Evolutionary conservation across 2,888 invertebrate genomes (phyloP), one percentile per base, ranked within the genome.

Genomic region (Charanyca ferruginea): DNA sequence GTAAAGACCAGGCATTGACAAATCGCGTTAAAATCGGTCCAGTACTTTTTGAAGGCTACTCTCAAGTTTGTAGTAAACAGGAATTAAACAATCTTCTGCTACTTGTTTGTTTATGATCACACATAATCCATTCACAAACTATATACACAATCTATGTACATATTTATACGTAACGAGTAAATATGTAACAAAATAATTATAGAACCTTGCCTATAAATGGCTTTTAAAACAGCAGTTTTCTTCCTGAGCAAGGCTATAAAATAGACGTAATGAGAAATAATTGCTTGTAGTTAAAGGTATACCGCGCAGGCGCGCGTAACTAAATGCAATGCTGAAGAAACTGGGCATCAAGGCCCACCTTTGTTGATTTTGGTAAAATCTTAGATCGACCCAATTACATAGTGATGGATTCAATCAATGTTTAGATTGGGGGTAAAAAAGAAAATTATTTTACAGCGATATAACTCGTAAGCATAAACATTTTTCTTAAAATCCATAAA

Each of bases 401-500:
- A 18, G 18, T n/a, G 20, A 41, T n/a, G n/a, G 45, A 22, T 52
- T 32, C 16, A 35, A 20, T 18, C 16, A 52, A 47, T 25, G 32
- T 68, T 48, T 48, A 22, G 38, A 22, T 48, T 18, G 51, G 13
- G 13, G 18, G 45, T 49, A 45, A 63, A 76, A 51, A 16, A 7
- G 20, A 11, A 68, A n/a, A 49, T 44, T 28, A 23, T 54, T 71
- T 23, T n/a, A 35, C 52, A 61, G 28, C 42, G 4, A 8, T 44
- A 44, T 49, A 59, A 59, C 20, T 41, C 5, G n/a, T 35, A 52
- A 59, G 62, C 25, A 35, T 71, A 57, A 65, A 72, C 44, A 35
- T 59, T 66, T 59, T 71, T 57, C 48, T 66, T 60, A 25, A 49
- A 67, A 58, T 61, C 67, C 49, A 63, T 72, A 67, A 75, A 76